Base-by-base conservation (phyloP, 1,140 invertebrate genomes). In the Pachypsylla venusta region DNA sequence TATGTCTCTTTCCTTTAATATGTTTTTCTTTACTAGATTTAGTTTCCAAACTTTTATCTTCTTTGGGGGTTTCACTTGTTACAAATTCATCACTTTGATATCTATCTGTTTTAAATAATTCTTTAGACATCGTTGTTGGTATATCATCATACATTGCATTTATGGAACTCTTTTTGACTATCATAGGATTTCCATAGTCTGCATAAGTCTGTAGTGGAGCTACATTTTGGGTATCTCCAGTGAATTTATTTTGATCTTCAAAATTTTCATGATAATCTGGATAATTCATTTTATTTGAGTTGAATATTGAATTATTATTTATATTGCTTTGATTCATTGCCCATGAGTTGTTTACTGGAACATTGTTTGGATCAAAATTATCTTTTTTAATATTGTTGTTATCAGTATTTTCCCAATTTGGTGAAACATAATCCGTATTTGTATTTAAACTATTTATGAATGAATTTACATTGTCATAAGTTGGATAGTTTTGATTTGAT, bases 171-270 rank as follows among this genome's bases (percentile, higher is more conserved):
- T 48, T 48, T 48, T 48, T 48, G n/a, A n/a, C n/a, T n/a, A 5
- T 4, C 42, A 48, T 48, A 48, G 42, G 42, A 48, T 48, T 48
- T 48, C 42, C 42, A 48, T 48, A 48, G 42, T 48, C 42, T 22
- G 22, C 22, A n/a, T n/a, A n/a, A n/a, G 16, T 48, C 10, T 10
- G 30, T 19, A 22, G 42, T 48, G 42, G 42, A 48, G 22, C 16
- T 7, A 19, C 42, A n/a, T 48, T 48, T 48, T 48, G 42, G 16
- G 42, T 5, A 19, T 48, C 16, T n/a, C 22, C n/a, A n/a, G 5
- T 4, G 4, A 48, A 48, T 48, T 48, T 48, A 48, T 48, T 48
- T 22, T 3, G 7, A 48, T 48, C 42, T n/a, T 22, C 42, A n/a
- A 48, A 19, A 48, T 48, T 48, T 19, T 48, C n/a, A 48, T 48